These are phyloP conservation scores for Brachionus koreanus DNA, from an alignment of 1,140 invertebrate species.

Conservation along the genomic window DNA sequence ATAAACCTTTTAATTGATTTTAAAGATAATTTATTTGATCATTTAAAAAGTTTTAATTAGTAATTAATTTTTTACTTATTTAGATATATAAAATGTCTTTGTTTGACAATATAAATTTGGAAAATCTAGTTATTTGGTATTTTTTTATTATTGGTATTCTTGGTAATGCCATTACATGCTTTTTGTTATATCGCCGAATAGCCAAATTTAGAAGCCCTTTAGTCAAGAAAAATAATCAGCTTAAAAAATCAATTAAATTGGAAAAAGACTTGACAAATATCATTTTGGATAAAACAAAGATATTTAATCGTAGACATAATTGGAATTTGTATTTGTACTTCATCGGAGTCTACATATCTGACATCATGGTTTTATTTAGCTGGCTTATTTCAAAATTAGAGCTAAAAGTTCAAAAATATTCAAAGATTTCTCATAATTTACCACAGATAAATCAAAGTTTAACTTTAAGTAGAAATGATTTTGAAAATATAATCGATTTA, in stretches of 20 bases:
- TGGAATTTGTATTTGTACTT: slow-evolving; percentile 41
- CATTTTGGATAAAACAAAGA: background rate
- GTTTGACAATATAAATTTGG: background rate
- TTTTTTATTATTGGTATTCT: slow-evolving; percentile 12
- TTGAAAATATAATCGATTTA: background rate
- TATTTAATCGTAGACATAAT: slow-evolving; percentile 20
- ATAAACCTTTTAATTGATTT: too few relatives aligned
- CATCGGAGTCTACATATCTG: slow-evolving; percentile 20
- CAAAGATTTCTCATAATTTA: background rate
- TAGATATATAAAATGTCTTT: background rate
- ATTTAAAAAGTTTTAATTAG: too few relatives aligned
- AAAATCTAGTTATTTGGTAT: slow-evolving; percentile 27
- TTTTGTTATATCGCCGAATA: slow-evolving; percentile 2
- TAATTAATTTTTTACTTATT: background rate
- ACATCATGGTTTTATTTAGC: slow-evolving; percentile 28
- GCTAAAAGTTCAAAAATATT: background rate
- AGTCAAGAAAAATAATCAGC: background rate
- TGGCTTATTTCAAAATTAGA: slow-evolving; percentile 28
- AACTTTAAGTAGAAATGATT: background rate
- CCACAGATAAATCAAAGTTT: background rate
- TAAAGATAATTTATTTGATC: too few relatives aligned
- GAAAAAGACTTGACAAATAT: background rate
- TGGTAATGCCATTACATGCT: background rate
- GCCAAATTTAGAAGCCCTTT: background rate
- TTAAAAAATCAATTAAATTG: background rate